phyloP scores from a whole-genome alignment of 2,888 invertebrate species.

The Aelia acuminata region DNA sequence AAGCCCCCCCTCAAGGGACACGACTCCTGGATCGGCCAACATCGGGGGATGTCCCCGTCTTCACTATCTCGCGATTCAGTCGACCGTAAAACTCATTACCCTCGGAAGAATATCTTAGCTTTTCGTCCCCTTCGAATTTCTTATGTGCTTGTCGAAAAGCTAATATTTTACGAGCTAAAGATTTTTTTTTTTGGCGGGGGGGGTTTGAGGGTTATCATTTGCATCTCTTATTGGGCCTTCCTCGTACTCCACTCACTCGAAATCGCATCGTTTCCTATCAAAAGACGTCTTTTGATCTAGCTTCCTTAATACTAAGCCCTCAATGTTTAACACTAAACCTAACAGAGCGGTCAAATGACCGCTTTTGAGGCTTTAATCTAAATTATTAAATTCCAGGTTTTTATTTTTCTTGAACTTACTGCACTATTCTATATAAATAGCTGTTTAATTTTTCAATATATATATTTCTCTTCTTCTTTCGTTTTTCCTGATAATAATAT shows the following conservation, averaged over 20 bases:
- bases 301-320: neutral
- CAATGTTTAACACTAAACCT: too few species aligned
- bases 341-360: too few species aligned
- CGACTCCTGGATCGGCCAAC: neutral
- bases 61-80: neutral
- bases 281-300: neutral
- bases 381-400: too few species aligned
- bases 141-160: constrained; percentile 29
- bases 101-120: constrained; percentile 37
- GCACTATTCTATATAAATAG: too few species aligned
- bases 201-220: neutral
- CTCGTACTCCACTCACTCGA: neutral
- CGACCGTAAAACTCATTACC: constrained; percentile 27
- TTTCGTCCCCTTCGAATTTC: neutral
- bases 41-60: neutral
- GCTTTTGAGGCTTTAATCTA: too few species aligned
- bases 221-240: neutral
- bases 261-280: neutral
- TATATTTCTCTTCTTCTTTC: too few species aligned
- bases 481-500: too few species aligned
- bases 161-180: neutral
- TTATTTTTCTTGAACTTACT: too few species aligned
- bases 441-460: too few species aligned
- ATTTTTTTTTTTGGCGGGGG: too few species aligned
- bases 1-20: neutral